A percentile compares a stretch with the other conserved stretches of the same genome.
Evolutionary conservation across 1,140 invertebrate species (phyloP).

Genomic region (Camponotus pennsylvanicus): DNA sequence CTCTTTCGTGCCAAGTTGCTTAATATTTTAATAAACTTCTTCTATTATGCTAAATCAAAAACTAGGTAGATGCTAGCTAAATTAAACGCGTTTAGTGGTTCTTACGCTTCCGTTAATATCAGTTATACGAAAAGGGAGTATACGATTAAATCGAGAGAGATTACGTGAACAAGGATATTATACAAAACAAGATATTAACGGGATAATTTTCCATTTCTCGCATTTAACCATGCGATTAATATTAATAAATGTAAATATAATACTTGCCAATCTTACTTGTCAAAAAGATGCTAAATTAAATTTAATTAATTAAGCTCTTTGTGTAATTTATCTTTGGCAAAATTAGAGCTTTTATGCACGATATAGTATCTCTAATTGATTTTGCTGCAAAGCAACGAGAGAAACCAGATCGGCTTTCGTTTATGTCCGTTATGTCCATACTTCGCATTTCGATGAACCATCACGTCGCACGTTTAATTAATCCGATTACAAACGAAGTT

Average conservation of each 20-base stretch:
- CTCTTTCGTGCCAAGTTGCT: background rate
- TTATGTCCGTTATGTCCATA: conserved; percentile 34
- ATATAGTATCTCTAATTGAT: conserved; percentile 14
- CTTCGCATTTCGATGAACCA: conserved; percentile 58
- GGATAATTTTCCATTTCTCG: conserved; percentile 37
- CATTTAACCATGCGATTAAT: conserved; percentile 32
- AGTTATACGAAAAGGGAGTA: conserved; percentile 23
- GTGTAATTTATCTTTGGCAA: conserved; percentile 19
- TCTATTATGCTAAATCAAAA: conserved; percentile 34
- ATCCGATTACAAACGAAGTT: conserved; percentile 53
- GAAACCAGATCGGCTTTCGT: conserved; percentile 52
- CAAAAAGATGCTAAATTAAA: conserved; percentile 8
- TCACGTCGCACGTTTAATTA: conserved; percentile 51
- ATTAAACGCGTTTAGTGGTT: conserved; percentile 42
- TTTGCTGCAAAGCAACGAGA: conserved; percentile 25
- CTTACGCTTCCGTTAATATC: conserved; percentile 42
- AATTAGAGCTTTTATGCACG: conserved; percentile 34
- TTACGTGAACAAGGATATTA: conserved; percentile 12
- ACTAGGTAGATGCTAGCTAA: background rate
- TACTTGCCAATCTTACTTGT: background rate
- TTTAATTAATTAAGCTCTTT: conserved; percentile 8
- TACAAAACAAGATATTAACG: conserved; percentile 43
- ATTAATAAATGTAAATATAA: conserved; percentile 42
- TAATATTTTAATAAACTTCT: conserved; percentile 52
- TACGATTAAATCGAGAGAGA: conserved; percentile 18